A percentile compares a stretch with the other conserved stretches of the same genome.
These are phyloP conservation scores for Drosophila bocqueti DNA, from an alignment of 1,140 invertebrate species.

Conservation along the genomic window DNA sequence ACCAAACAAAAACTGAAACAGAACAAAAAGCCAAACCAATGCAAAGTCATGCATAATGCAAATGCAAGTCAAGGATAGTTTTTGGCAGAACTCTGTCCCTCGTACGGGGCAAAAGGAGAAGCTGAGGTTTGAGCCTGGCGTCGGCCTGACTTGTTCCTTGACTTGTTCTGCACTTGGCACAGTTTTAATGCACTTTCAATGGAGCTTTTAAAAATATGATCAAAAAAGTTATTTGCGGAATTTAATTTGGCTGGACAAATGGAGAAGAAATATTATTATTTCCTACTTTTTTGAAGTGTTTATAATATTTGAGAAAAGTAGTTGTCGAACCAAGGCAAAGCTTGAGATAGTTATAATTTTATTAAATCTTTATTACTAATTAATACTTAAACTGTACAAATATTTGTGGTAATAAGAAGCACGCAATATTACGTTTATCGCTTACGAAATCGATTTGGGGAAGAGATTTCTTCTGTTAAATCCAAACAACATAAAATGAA, in stretches of 20 bases:
- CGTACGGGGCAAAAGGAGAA: background rate
- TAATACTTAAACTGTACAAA: background rate
- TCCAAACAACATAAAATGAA: background rate
- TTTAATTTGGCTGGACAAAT: background rate
- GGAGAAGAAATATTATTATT: background rate
- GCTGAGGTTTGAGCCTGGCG: conserved; percentile 31
- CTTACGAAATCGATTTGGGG: background rate
- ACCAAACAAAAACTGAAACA: conserved; percentile 25
- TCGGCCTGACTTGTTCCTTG: conserved; percentile 41
- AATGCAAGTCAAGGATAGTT: conserved; percentile 71
- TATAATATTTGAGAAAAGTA: background rate
- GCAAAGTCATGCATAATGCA: conserved; percentile 74
- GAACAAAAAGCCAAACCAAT: conserved; percentile 33
- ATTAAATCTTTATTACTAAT: background rate
- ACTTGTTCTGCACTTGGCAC: conserved; percentile 22
- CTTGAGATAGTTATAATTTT: background rate
- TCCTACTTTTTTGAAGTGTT: background rate
- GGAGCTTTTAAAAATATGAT: conserved; percentile 1
- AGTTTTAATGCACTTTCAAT: conserved; percentile 47
- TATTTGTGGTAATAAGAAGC: background rate
- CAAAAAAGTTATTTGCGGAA: background rate
- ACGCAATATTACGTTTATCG: background rate
- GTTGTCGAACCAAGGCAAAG: background rate
- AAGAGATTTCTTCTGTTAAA: background rate
- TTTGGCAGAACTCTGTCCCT: conserved; percentile 39